Evolutionary conservation across 2,888 invertebrate species (phyloP).

Genomic region (Agriopis aurantiaria): DNA sequence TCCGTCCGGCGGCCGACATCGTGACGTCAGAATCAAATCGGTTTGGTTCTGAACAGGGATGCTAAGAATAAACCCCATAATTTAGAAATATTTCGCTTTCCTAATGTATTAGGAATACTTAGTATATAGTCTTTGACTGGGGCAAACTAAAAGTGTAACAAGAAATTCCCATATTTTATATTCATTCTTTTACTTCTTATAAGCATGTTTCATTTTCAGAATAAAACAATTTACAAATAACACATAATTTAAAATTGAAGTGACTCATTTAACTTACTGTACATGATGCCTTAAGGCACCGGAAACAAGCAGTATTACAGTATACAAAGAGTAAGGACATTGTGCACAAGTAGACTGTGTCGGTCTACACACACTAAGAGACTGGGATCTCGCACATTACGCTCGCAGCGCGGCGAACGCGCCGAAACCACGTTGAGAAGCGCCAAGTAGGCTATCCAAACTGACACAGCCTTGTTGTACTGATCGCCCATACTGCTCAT

Average conservation of each 20-base stretch:
- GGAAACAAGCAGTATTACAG: constrained; percentile 49
- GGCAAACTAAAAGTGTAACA: constrained; percentile 68
- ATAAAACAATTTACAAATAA: constrained; percentile 85
- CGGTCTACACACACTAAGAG: constrained; percentile 3
- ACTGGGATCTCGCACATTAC: constrained; percentile 27
- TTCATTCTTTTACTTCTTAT: constrained; percentile 85
- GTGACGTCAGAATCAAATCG: too few relatives aligned
- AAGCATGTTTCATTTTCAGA: constrained; percentile 84
- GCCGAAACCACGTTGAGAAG: constrained; percentile 19
- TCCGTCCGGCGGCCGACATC: too few relatives aligned
- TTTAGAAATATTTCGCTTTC: too few relatives aligned
- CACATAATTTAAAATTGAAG: constrained; percentile 84
- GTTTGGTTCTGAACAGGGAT: too few relatives aligned
- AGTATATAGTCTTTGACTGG: constrained; percentile 27
- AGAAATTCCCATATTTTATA: constrained; percentile 84
- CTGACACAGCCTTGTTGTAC: constrained; percentile 4
- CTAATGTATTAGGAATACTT: too few relatives aligned
- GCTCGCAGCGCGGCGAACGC: constrained; percentile 35
- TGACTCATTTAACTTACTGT: constrained; percentile 82
- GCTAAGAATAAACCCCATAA: too few relatives aligned
- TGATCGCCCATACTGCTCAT: constrained; percentile 28
- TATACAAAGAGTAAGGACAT: constrained; percentile 19
- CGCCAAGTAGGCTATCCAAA: constrained; percentile 1
- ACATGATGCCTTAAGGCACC: constrained; percentile 54
- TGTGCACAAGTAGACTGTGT: constrained; percentile 2